phyloP scores from a whole-genome alignment of 1,140 invertebrate genomes.

The Andricus grossulariae region DNA sequence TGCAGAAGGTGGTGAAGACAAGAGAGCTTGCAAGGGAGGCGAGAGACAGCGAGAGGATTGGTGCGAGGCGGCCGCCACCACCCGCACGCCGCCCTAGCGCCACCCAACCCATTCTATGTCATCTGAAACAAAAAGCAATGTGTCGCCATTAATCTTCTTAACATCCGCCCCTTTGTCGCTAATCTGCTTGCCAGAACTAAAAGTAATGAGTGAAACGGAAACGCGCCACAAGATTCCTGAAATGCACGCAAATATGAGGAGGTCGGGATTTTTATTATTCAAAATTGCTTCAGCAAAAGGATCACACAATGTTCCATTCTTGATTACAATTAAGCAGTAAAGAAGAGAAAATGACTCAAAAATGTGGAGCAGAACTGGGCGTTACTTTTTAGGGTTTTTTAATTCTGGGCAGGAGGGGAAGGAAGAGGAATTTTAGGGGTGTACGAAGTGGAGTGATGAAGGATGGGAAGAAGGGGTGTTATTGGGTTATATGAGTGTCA shows the following conservation, averaged over 20 bases:
- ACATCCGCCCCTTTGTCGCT: slow-evolving; percentile 10
- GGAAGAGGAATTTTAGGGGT: no score
- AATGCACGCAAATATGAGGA: neutral
- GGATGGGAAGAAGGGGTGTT: no score
- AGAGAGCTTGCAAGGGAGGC: slow-evolving; percentile 72
- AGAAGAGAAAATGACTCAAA: neutral
- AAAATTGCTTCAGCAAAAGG: neutral
- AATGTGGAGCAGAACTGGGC: no score
- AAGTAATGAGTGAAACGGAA: slow-evolving; percentile 16
- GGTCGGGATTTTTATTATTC: neutral
- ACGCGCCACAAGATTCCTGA: neutral
- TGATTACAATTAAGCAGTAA: neutral
- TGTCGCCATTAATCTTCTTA: slow-evolving; percentile 30
- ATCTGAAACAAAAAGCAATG: slow-evolving; percentile 69
- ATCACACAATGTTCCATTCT: neutral
- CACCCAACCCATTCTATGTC: slow-evolving; percentile 77
- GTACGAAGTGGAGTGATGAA: no score
- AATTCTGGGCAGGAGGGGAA: no score
- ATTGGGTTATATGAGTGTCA: no score
- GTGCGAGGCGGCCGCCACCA: slow-evolving; percentile 73
- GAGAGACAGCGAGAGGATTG: slow-evolving; percentile 74
- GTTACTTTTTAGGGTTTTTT: no score
- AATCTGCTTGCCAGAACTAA: slow-evolving; percentile 24
- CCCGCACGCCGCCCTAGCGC: slow-evolving; percentile 74
- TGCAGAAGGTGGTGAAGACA: slow-evolving; percentile 67